Base-by-base conservation (phyloP, 2,888 invertebrate species). In the Panzeria rudis region DNA sequence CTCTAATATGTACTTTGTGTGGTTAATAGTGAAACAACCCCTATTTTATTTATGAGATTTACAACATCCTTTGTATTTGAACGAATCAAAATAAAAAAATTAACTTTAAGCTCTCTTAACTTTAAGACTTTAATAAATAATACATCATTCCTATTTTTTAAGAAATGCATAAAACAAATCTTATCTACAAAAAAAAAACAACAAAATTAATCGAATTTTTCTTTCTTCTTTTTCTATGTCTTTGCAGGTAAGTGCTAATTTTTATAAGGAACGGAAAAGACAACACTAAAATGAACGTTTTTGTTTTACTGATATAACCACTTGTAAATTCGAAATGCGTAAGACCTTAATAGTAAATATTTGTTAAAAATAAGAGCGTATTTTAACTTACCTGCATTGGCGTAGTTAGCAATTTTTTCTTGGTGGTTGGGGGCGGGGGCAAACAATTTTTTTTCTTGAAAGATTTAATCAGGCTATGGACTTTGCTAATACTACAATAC, bases 201-300 rank as follows among this genome's bases (percentile, higher is more conserved):
- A 52, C 73, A 78, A 73, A 13, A 11, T 71, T 73, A 77, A 78
- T 78, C 17, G 52, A 23, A 68, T 69, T 75, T 20, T 47, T 15
- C 76, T 50, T 17, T 56, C 25, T 68, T 44, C 25, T 35, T 29
- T 61, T 56, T 78, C 11, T n/a, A 20, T 77, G 8, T 56, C 52
- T 66, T 72, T 73, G 13, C 52, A 78, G 83, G 83, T 83, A 78
- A 78, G 78, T 79, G 7, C 52, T 59, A 5, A 41, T n/a, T 41
- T 41, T 66, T 54, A 35, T 50, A 20, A 50, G 62, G 32, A 44
- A 72, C n/a, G n/a, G n/a, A n/a, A n/a, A n/a, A n/a, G n/a, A n/a
- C n/a, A n/a, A n/a, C n/a, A n/a, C n/a, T n/a, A n/a, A n/a, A 6
- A 32, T 6, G 32, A 5, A 35, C 35, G 35, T 35, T 8, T 35